Conservation (phyloP, 1,140 invertebrate species). For the Aphaenogaster ashmeadi region DNA sequence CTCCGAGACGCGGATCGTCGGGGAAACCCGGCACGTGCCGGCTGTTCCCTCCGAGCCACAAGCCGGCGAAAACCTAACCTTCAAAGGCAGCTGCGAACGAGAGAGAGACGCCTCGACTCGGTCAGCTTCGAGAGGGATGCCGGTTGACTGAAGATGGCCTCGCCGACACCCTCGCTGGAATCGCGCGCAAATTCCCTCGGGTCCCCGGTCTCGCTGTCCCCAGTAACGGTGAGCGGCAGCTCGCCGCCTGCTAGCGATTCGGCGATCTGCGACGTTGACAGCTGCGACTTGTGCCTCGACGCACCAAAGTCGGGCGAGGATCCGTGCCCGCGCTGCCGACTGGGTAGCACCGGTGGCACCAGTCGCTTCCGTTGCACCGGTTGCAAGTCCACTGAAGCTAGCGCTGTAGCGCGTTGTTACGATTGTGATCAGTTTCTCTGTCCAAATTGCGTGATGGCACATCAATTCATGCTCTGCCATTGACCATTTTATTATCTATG, state of each 20-base stretch:
- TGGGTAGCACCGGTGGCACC: slow-evolving; percentile 85
- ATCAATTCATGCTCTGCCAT: slow-evolving; percentile 98
- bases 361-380: slow-evolving; percentile 91
- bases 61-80: slow-evolving; percentile 76
- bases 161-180: slow-evolving; percentile 96
- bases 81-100: slow-evolving; percentile 32
- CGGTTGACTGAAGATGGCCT: slow-evolving; percentile 92
- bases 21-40: slow-evolving; percentile 29
- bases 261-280: slow-evolving; percentile 92
- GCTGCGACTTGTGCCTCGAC: slow-evolving; percentile 94
- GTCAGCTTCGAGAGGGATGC: slow-evolving; percentile 88
- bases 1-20: neutral
- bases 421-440: slow-evolving; percentile 98
- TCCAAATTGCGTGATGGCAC: slow-evolving; percentile 98
- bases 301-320: slow-evolving; percentile 93
- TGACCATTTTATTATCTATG: no score
- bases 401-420: slow-evolving; percentile 96
- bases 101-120: neutral
- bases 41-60: slow-evolving; percentile 13
- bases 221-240: slow-evolving; percentile 93
- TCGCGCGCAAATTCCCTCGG: slow-evolving; percentile 96
- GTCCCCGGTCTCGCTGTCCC: slow-evolving; percentile 91
- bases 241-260: slow-evolving; percentile 93
- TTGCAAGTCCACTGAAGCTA: slow-evolving; percentile 94
- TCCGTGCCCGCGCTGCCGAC: slow-evolving; percentile 93